phyloP scores from a whole-genome alignment of 92 coral and sea anemone genomes.

The Porites rus region DNA sequence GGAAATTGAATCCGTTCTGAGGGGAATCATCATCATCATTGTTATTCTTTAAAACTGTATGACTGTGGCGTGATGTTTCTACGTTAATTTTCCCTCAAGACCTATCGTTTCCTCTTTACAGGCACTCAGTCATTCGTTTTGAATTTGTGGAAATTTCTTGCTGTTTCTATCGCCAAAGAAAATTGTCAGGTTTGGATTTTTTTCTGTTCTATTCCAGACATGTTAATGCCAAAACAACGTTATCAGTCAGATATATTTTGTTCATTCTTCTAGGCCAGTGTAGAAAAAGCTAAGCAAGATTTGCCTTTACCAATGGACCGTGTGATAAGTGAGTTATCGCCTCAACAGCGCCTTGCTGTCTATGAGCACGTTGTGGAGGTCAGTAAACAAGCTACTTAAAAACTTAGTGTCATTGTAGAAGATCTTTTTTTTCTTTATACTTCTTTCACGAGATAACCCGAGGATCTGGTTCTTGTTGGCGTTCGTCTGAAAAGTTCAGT shows the following conservation, averaged over 20 bases:
- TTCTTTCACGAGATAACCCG: too few species aligned
- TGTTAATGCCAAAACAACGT: background rate
- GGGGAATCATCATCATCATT: too few species aligned
- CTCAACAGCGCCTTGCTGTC: conserved; percentile 71
- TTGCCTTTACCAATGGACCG: conserved; percentile 67
- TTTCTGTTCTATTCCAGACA: background rate
- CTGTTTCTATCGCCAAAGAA: conserved; percentile 45
- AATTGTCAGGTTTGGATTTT: conserved; percentile 20
- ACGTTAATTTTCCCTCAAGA: too few species aligned
- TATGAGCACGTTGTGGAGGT: conserved; percentile 91
- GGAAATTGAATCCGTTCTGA: too few species aligned
- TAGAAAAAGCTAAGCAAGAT: background rate
- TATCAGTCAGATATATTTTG: background rate
- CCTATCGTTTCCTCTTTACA: background rate
- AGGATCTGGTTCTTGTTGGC: too few species aligned
- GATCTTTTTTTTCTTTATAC: too few species aligned
- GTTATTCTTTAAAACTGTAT: too few species aligned
- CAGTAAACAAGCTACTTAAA: background rate
- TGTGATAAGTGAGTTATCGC: conserved; percentile 63
- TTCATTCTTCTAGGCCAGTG: background rate
- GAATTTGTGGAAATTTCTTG: conserved; percentile 69
- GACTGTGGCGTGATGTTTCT: too few species aligned
- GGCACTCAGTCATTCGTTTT: conserved; percentile 63
- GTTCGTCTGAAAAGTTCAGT: too few species aligned
- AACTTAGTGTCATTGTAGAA: too few species aligned